Conservation (phyloP, 1,140 invertebrate genomes). For the Trichonephila inaurata region DNA sequence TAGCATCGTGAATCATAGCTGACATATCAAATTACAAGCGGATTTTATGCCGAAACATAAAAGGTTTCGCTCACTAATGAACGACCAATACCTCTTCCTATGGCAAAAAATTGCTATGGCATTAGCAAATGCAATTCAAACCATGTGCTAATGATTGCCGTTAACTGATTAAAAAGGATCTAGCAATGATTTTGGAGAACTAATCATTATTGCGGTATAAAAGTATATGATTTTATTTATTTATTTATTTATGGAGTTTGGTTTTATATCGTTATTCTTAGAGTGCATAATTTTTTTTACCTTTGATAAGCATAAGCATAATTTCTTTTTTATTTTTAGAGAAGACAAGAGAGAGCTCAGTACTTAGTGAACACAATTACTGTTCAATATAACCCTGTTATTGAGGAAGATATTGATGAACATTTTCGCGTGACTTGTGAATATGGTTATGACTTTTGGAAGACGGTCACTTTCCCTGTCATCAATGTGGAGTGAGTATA, state of each 20-base stretch:
- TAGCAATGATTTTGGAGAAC: not conserved
- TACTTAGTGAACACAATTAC: conserved; percentile 98
- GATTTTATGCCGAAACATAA: not conserved
- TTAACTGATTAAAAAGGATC: not conserved
- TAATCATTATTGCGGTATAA: not conserved
- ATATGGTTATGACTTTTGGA: conserved; percentile 98
- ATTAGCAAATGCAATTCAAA: not conserved
- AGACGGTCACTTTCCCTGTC: conserved; percentile 96
- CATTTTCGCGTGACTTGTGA: conserved; percentile 97
- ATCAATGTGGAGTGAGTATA: conserved; percentile 94
- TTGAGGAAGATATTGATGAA: conserved; percentile 96
- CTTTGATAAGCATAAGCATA: no score
- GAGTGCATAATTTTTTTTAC: not conserved
- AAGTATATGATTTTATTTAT: not conserved
- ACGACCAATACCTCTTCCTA: no score
- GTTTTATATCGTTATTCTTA: not conserved
- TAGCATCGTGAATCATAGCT: not conserved
- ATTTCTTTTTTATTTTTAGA: conserved; percentile 1
- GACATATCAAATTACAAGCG: not conserved
- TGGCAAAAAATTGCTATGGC: not conserved
- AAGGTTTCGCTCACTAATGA: not conserved
- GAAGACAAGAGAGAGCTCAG: conserved; percentile 80
- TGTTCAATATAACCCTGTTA: conserved; percentile 95
- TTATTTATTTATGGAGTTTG: not conserved
- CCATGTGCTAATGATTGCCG: not conserved